Evolutionary conservation across 2,797 vertebrate species (phyloP).

Genomic region (Sebastes dallii): DNA sequence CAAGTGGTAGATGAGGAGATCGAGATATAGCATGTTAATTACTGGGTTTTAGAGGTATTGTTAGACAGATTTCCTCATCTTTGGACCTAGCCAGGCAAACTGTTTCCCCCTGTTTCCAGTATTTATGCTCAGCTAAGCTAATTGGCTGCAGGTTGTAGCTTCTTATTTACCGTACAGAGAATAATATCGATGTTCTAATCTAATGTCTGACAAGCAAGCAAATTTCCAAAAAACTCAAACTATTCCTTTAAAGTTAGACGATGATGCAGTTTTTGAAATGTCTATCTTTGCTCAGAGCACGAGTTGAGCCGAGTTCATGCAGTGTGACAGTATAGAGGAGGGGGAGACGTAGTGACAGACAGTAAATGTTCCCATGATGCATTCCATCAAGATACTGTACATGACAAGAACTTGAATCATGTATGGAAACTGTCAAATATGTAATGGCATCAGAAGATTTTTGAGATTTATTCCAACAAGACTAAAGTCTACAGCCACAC

Average conservation of each 20-base stretch:
- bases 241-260: neutral
- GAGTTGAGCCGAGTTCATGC: neutral
- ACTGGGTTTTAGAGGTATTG: neutral
- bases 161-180: neutral
- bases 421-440: constrained; percentile 14
- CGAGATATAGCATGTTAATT: neutral
- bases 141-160: neutral
- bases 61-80: neutral
- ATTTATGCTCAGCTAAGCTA: neutral
- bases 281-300: neutral
- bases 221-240: neutral
- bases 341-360: neutral
- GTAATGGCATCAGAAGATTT: neutral
- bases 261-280: neutral
- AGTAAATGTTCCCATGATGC: neutral
- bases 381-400: neutral
- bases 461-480: neutral
- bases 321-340: neutral
- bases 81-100: neutral
- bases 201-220: neutral
- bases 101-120: neutral
- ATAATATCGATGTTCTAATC: neutral
- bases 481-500: neutral
- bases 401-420: neutral
- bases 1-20: neutral